A percentile compares a stretch with the other conserved stretches of the same genome.
Evolutionary conservation across 2,797 vertebrate genomes (phyloP).

Genomic region (Phrynocephalus guinanensis): DNA sequence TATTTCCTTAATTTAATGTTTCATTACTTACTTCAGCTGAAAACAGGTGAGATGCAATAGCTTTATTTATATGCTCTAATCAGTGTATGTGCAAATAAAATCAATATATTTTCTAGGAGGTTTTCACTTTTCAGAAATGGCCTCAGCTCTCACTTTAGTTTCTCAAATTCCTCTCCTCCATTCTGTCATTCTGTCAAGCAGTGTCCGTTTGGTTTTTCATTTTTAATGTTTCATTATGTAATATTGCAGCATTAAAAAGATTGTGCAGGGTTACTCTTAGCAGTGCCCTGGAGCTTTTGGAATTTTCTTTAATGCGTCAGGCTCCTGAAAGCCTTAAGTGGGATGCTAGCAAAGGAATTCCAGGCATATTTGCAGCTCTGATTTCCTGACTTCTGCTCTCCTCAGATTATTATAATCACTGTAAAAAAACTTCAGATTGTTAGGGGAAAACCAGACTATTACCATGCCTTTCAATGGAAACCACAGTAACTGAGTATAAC

Average conservation of each 20-base stretch:
- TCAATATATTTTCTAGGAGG: background rate
- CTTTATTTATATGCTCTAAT: background rate
- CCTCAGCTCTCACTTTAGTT: background rate
- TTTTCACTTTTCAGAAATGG: constrained; percentile 17
- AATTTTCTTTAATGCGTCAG: constrained; percentile 62
- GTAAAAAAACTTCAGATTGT: constrained; percentile 43
- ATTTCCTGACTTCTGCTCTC: constrained; percentile 64
- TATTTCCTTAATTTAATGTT: background rate
- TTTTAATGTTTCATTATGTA: constrained; percentile 45
- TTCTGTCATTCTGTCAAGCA: background rate
- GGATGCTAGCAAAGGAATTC: constrained; percentile 76
- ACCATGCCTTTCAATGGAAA: constrained; percentile 25
- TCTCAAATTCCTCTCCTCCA: background rate
- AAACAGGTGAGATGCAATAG: background rate
- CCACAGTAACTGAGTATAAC: background rate
- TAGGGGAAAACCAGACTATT: constrained; percentile 5
- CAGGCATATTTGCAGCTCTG: constrained; percentile 73
- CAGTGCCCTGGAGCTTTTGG: constrained; percentile 46
- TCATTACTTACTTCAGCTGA: background rate
- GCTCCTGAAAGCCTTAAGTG: constrained; percentile 65
- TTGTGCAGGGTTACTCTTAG: background rate
- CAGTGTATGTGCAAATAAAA: background rate
- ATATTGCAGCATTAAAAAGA: constrained; percentile 31
- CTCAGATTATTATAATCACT: constrained; percentile 52
- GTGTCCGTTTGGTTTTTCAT: constrained; percentile 40